Evolutionary conservation across 2,797 vertebrate genomes (phyloP), one percentile per base, ranked within the genome.

Genomic region (Premnoplex brunnescens): DNA sequence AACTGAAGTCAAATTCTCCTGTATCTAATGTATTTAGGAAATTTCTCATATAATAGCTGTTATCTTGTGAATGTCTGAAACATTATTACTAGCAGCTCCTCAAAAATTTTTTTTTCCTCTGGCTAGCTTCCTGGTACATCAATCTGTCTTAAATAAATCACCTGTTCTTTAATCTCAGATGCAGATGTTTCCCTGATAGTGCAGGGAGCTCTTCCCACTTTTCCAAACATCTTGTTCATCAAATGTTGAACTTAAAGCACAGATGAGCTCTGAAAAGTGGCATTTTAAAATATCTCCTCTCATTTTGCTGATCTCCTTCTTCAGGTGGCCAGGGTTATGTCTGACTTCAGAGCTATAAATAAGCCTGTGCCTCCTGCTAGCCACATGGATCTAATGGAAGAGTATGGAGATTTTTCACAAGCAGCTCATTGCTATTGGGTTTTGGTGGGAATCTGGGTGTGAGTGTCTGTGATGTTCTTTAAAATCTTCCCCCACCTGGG

Each of bases 141-240:
- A 89, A 0, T 93, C 91, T 91, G 60, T 73, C 89, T 93, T 89
- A 76, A 80, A 93, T 93, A 94, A 97, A 94, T 91, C 88, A 95
- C 85, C 66, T 88, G 72, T 54, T 95, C 80, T 91, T 91, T 95
- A 74, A 95, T 93, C 95, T 85, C 72, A 71, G 72, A 41, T 87
- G 49, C 95, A 96, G 93, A 96, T 95, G 91, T 88, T 96, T 91
- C 90, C 63, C 52, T 95, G 95, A 93, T 88, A 95, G 77, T 7
- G 3, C 49, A 64, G 37, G 82, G 76, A 91, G 62, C 86, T 95
- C n/a, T 4, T 91, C 64, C 39, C 91, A 58, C 2, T 94, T 93
- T 96, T 93, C 54, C 74, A 74, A 91, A 77, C 54, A 75, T 91
- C 78, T 95, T 94, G 60, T 85, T 92, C 49, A 55, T 95, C 90